Base-by-base conservation (phyloP, 2,797 vertebrate genomes). In the Eutrigla gurnardus region DNA sequence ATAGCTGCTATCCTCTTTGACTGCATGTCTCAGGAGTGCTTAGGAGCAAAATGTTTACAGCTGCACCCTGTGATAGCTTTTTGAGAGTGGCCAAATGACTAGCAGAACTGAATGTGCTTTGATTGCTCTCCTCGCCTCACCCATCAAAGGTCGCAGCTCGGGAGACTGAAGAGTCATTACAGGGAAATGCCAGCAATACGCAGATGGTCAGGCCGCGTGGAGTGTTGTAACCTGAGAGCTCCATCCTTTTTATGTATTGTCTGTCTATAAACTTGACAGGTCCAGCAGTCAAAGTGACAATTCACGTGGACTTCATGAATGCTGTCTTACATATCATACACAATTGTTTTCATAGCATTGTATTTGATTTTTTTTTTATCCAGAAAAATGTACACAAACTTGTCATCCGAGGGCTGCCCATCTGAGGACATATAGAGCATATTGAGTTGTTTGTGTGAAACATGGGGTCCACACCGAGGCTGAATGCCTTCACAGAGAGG, bases 31-130 rank as follows among this genome's bases (percentile, higher is more conserved):
- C 89, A 77, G 70, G 86, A 89, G 86, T 72, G 75, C 79, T 33
- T 75, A 81, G 84, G 87, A 78, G 89, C 83, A 81, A 86, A 88
- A 87, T 89, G 91, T 93, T 92, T 91, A 89, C 91, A 91, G 91
- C 91, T 92, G 90, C 86, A 84, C 70, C 77, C 74, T 63, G 80
- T 89, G 86, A 91, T 85, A 84, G 89, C 88, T 86, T 89, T 88
- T 84, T 73, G 84, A 90, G 88, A 78, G 80, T 60, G 50, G 77
- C 74, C 75, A 88, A 85, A 91, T 88, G 79, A 83, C 78, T 81
- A 55, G 76, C 81, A 80, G 71, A 80, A 82, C 54, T 86, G 84
- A 88, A 90, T 89, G 78, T 18, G 65, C 80, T 82, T 78, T 89
- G 86, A 89, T 92, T 89, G 84, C 85, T 78, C 79, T 73, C 65